Conservation (phyloP, 2,888 invertebrate genomes). For the Proisotoma minuta region DNA sequence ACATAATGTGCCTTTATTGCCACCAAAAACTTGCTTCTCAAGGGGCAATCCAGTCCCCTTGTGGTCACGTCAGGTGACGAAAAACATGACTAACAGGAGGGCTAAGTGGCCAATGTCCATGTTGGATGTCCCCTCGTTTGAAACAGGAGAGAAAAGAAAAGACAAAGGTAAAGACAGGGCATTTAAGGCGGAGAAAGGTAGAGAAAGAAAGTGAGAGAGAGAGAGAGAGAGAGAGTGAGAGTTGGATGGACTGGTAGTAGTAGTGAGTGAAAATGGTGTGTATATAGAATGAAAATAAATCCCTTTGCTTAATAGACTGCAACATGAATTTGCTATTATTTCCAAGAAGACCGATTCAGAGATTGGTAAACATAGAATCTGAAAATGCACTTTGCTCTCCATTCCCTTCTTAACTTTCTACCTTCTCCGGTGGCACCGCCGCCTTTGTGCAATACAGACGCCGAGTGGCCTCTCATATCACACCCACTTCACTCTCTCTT, state of each 20-base stretch:
- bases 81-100: not conserved
- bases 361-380: constrained; percentile 49
- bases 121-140: not conserved
- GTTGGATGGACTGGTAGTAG: not conserved
- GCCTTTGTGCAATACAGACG: no score
- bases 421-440: constrained; percentile 30
- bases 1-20: no score
- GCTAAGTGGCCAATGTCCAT: not conserved
- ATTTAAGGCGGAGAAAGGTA: not conserved
- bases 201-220: not conserved
- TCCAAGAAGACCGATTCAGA: constrained; percentile 51
- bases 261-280: constrained; percentile 24
- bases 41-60: no score
- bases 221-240: constrained; percentile 15
- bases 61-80: no score
- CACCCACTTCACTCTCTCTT: constrained; percentile 8
- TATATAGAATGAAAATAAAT: constrained; percentile 56
- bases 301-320: constrained; percentile 57
- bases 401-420: constrained; percentile 42
- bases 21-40: no score
- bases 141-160: not conserved
- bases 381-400: constrained; percentile 48
- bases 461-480: constrained; percentile 11
- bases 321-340: constrained; percentile 58
- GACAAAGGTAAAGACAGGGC: not conserved